phyloP scores from a whole-genome alignment of 1,140 invertebrate species.

The Heliconius congener region DNA sequence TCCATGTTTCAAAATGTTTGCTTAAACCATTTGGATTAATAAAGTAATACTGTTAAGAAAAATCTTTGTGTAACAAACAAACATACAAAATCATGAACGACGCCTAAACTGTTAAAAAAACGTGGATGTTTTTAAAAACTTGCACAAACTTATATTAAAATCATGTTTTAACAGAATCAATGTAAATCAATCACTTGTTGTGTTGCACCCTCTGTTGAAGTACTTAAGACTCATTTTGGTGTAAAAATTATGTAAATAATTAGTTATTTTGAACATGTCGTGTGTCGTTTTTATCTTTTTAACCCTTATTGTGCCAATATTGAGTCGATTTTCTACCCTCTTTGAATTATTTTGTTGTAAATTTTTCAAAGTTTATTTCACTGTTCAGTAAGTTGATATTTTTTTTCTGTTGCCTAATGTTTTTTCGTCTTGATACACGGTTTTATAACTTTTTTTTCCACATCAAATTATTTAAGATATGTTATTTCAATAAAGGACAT shows the following conservation, averaged over 20 bases:
- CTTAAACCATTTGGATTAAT: conserved; percentile 24
- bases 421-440: background rate
- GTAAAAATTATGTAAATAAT: conserved; percentile 17
- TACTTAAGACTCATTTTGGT: conserved; percentile 36
- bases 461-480: conserved; percentile 26
- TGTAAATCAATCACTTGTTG: conserved; percentile 36
- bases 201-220: conserved; percentile 37
- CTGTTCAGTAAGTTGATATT: conserved; percentile 24
- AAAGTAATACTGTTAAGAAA: conserved; percentile 34
- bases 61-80: conserved; percentile 28
- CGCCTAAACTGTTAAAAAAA: conserved; percentile 1
- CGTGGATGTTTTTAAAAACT: conserved; percentile 9
- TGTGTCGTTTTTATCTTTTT: background rate
- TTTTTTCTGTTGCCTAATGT: too few species aligned
- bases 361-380: conserved; percentile 59
- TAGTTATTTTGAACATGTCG: conserved; percentile 4
- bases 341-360: conserved; percentile 49
- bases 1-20: background rate
- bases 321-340: background rate
- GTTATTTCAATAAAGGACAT: conserved; percentile 19
- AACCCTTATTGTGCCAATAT: conserved; percentile 4
- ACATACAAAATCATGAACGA: background rate
- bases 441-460: background rate
- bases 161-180: conserved; percentile 15
- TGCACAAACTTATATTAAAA: conserved; percentile 23